These are phyloP conservation scores for Tetragnatha montana DNA, from an alignment of 2,888 invertebrate genomes.

Conservation along the genomic window DNA sequence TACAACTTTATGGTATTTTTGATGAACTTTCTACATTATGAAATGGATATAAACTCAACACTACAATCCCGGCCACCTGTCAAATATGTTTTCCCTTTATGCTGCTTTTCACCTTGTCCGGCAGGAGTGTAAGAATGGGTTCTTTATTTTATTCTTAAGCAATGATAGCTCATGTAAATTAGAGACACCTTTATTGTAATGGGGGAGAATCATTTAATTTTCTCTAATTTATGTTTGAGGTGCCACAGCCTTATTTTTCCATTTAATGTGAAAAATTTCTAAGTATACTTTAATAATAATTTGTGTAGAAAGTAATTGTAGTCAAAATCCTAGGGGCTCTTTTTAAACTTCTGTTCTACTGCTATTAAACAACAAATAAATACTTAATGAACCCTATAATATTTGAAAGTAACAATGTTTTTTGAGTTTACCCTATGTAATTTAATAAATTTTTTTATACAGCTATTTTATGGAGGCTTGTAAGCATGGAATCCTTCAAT, in stretches of 20 bases:
- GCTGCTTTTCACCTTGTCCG: constrained; percentile 93
- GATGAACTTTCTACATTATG: constrained; percentile 90
- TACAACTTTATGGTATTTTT: constrained; percentile 98
- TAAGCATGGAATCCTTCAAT: constrained; percentile 97
- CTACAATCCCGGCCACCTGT: constrained; percentile 81
- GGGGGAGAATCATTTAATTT: too few relatives aligned
- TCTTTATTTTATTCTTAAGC: too few relatives aligned
- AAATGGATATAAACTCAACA: constrained; percentile 86
- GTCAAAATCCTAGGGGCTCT: too few relatives aligned
- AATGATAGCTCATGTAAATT: too few relatives aligned
- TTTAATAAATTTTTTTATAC: constrained; percentile 66
- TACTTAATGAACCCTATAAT: background rate
- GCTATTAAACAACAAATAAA: too few relatives aligned
- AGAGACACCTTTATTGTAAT: too few relatives aligned
- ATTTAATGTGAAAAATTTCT: background rate
- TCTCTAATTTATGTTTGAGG: too few relatives aligned
- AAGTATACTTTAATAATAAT: too few relatives aligned
- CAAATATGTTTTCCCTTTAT: constrained; percentile 92
- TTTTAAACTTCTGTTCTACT: too few relatives aligned
- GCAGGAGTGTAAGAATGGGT: constrained; percentile 85
- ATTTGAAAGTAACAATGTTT: background rate
- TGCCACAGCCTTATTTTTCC: too few relatives aligned
- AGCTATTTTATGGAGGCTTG: constrained; percentile 94
- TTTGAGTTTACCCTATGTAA: background rate
- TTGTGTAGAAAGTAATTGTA: too few relatives aligned